These are phyloP conservation scores for Antennarius striatus DNA, from an alignment of 2,113 vertebrate species.

Conservation along the genomic window DNA sequence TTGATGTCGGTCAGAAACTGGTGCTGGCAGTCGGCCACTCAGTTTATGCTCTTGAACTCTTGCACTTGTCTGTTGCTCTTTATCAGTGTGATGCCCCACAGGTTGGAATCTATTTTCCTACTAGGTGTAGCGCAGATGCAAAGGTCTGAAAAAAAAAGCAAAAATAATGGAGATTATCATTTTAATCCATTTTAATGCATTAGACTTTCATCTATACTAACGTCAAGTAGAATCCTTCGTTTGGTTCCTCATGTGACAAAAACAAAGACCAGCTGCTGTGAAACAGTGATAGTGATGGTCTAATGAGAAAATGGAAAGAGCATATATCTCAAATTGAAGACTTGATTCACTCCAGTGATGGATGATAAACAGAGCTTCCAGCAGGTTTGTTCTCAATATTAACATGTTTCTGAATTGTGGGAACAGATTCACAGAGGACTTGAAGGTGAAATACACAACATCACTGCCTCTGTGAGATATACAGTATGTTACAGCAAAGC, in stretches of 20 bases:
- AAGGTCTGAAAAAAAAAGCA: conserved; percentile 21
- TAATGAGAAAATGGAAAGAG: conserved; percentile 5
- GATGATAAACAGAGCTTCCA: not conserved
- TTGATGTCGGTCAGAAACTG: conserved; percentile 40
- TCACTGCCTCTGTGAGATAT: too few relatives aligned
- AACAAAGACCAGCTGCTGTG: not conserved
- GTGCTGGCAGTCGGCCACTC: conserved; percentile 30
- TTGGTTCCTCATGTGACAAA: not conserved
- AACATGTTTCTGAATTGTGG: conserved; percentile 9
- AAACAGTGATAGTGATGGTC: not conserved
- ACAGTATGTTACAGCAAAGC: too few relatives aligned
- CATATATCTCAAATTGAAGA: not conserved
- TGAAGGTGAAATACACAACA: too few relatives aligned
- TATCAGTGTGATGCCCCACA: conserved; percentile 32
- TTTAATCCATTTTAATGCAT: conserved; percentile 46
- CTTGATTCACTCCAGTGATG: conserved; percentile 1
- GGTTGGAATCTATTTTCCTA: conserved; percentile 35
- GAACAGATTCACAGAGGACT: not conserved
- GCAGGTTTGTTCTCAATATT: conserved; percentile 2
- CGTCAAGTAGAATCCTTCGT: not conserved
- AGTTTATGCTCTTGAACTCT: conserved; percentile 51
- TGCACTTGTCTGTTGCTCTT: conserved; percentile 7
- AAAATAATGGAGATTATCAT: conserved; percentile 47
- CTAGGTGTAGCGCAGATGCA: conserved; percentile 23
- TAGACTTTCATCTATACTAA: not conserved